Base-by-base conservation (phyloP, 2,888 invertebrate species). In the Sussaba pulchella region DNA sequence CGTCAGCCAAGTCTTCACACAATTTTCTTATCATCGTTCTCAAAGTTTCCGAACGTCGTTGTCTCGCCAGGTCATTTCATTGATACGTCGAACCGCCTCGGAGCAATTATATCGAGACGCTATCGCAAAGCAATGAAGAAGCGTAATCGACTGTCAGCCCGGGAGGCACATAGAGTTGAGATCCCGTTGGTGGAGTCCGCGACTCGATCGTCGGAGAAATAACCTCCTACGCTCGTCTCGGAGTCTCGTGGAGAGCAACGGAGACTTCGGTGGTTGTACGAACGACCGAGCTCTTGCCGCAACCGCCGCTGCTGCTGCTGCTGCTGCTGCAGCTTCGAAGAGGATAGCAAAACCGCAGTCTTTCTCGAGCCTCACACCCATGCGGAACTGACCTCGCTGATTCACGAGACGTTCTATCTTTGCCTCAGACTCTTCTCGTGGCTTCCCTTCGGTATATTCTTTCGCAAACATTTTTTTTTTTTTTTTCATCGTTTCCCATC, bases 331-430 rank as follows among this genome's bases (percentile, higher is more conserved):
- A 19, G 50, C 21, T 1, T 19, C 17, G 31, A 12, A 76, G 76
- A 74, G 75, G 81, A 83, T 67, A 83, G 82, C 83, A 75, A 45
- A 81, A 81, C 79, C 19, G 78, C 85, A 86, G 86, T 86, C 86
- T 85, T 81, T 82, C 81, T 54, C 80, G 80, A 74, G 79, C 84
- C 81, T 82, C 81, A 73, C 84, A 82, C 77, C 82, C 78, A 85
- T 83, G 83, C 84, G 85, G 83, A 85, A 86, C 86, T 86, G 84
- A 86, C 85, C 85, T 82, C 83, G 81, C 83, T 78, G 77, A 75
- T 71, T 79, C 79, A 78, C 78, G 59, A 75, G 61, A 43, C 59
- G 69, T 75, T 75, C 59, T 67, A 57, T 69, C 47, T 50, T 77
- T 64, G 39, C 71, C 57, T 12, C 24, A 59, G 31, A 31, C 2